Conservation (phyloP, 2,888 invertebrate species). For the Andrena chrysosceles region DNA sequence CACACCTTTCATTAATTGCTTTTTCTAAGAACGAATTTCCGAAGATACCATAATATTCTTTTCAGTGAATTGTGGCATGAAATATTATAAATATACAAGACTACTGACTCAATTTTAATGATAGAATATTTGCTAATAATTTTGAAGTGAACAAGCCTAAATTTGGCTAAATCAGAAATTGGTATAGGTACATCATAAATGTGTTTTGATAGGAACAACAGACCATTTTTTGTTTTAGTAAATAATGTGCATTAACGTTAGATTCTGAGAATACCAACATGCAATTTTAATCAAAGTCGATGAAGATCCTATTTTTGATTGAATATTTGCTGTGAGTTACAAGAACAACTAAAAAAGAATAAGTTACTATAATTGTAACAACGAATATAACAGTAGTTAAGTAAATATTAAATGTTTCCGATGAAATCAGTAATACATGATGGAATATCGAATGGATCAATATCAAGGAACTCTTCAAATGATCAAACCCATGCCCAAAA, state of each 20-base stretch:
- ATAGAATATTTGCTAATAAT: background rate
- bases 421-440: background rate
- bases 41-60: no score
- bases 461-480: background rate
- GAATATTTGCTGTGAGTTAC: no score
- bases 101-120: no score
- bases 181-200: no score
- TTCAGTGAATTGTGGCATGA: background rate
- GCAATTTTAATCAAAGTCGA: background rate
- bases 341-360: no score
- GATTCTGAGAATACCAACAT: background rate
- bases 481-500: background rate
- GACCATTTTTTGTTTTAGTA: no score
- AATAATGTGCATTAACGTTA: background rate
- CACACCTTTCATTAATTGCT: background rate
- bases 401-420: background rate
- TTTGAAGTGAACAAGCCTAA: background rate
- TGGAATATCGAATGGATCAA: background rate
- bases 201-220: no score
- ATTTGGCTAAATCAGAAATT: no score
- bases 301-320: no score
- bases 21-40: no score
- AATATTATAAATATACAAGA: background rate
- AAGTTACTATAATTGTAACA: background rate
- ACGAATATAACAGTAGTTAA: background rate